Evolutionary conservation across 1,140 invertebrate genomes (phyloP), one percentile per base, ranked within the genome.

Genomic region (Eriosoma lanigerum): DNA sequence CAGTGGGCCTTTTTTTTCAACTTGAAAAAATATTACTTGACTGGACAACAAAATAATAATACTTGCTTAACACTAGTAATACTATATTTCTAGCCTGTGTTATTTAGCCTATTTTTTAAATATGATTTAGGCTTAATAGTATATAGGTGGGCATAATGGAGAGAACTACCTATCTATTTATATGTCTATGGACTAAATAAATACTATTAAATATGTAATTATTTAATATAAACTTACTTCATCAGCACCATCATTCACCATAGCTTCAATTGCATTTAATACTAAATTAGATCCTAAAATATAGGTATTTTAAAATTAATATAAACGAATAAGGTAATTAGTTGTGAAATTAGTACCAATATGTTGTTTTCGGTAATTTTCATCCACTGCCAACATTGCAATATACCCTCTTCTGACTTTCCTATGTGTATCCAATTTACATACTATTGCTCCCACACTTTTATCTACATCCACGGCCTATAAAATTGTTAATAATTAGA

Each of bases 321-420:
- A 38, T 8, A 38, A 38, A 38, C 32, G 32, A 38, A 4, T 38
- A 38, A 4, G 8, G 32, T 38, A 38, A 38, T 38, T 38, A 38
- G 8, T 38, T 38, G 8, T 38, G 8, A 38, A 38, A 38, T 68
- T 24, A 24, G 6, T 87, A 93, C 94, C 94, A 84, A 99, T 98
- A 87, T 94, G 95, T 84, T 90, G 91, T 87, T 98, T 96, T 83
- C 98, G 90, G 87, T 96, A 98, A 84, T 96, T 93, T 85, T 97
- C 91, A 88, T 98, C 96, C 10, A 99, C 96, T 54, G 97, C 98
- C 84, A 99, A 88, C 98, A 99, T 99, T 26, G 97, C 98, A 85
- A 99, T 99, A 85, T 99, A 99, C 62, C 97, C 98, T 86, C 97
- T 90, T 84, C 93, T 93, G 83, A 94, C 92, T 90, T 96, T 96